These are phyloP conservation scores for Pseudochirops corinnae DNA, from an alignment of 2,797 vertebrate genomes.

Conservation along the genomic window DNA sequence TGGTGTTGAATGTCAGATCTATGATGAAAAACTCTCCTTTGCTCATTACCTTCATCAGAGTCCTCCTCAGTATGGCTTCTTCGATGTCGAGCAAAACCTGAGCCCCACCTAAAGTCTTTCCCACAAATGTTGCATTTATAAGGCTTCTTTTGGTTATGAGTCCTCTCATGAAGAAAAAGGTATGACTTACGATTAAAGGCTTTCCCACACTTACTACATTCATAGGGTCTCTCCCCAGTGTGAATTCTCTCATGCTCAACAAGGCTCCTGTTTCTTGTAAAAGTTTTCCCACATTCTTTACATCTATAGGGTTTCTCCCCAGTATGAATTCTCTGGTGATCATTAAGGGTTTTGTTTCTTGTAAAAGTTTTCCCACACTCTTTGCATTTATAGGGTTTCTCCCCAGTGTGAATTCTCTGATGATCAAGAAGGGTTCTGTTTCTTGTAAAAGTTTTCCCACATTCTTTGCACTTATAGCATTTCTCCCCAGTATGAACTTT, in stretches of 20 bases:
- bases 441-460: conserved; percentile 75
- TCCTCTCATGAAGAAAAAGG: conserved; percentile 49
- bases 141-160: conserved; percentile 51
- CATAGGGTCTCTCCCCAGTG: conserved; percentile 60
- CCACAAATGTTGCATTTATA: conserved; percentile 64
- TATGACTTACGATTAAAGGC: conserved; percentile 58
- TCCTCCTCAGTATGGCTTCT: conserved; percentile 65
- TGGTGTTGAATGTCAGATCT: conserved; percentile 17
- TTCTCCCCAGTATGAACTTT: conserved; percentile 78
- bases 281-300: conserved; percentile 27
- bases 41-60: background rate
- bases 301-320: conserved; percentile 35
- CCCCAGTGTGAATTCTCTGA: conserved; percentile 75
- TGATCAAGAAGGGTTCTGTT: conserved; percentile 78
- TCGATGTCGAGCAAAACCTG: conserved; percentile 53
- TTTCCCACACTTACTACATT: conserved; percentile 63
- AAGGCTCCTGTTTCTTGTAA: conserved; percentile 19
- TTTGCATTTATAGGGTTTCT: conserved; percentile 69
- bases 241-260: conserved; percentile 42
- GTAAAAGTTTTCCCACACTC: conserved; percentile 69
- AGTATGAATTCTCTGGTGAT: conserved; percentile 64
- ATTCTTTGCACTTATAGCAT: conserved; percentile 69
- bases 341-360: conserved; percentile 68
- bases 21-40: conserved; percentile 13
- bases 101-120: conserved; percentile 61